Percentiles rank a stretch among this genome's conserved stretches.
Evolutionary conservation across 2,888 invertebrate species (phyloP).

Genomic region (Flexamia atlantica): DNA sequence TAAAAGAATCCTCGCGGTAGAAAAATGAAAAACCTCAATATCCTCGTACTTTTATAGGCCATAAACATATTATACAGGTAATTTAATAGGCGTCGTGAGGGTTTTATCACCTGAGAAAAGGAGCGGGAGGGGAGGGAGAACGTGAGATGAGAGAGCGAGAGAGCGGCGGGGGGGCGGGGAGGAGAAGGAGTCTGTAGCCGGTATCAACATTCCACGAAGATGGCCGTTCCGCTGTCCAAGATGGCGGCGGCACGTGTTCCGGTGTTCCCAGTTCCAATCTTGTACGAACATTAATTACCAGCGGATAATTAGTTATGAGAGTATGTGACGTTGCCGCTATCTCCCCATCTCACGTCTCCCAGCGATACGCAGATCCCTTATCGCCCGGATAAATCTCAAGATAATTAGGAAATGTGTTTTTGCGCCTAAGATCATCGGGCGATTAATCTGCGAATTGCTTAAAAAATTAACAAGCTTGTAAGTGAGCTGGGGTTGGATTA

Average conservation of each 20-base stretch:
- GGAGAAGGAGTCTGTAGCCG: slow-evolving; percentile 27
- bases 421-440: slow-evolving; percentile 18
- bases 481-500: neutral
- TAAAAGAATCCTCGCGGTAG: too few relatives aligned
- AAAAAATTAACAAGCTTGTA: slow-evolving; percentile 18
- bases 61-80: too few relatives aligned
- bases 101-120: neutral
- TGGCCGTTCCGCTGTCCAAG: slow-evolving; percentile 31
- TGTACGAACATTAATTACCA: slow-evolving; percentile 45
- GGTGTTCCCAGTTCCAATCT: slow-evolving; percentile 2
- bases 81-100: too few relatives aligned
- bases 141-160: slow-evolving; percentile 18
- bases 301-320: slow-evolving; percentile 28
- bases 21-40: too few relatives aligned
- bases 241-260: slow-evolving; percentile 54
- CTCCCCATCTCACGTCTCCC: neutral
- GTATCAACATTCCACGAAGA: slow-evolving; percentile 59
- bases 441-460: slow-evolving; percentile 14
- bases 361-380: slow-evolving; percentile 21
- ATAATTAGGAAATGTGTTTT: slow-evolving; percentile 17
- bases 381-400: neutral
- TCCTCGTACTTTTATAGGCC: too few relatives aligned
- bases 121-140: neutral
- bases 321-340: neutral
- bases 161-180: slow-evolving; percentile 17